A percentile compares a stretch with the other conserved stretches of the same genome.
phyloP scores from a whole-genome alignment of 1,140 invertebrate species.

The Eupeodes corollae region DNA sequence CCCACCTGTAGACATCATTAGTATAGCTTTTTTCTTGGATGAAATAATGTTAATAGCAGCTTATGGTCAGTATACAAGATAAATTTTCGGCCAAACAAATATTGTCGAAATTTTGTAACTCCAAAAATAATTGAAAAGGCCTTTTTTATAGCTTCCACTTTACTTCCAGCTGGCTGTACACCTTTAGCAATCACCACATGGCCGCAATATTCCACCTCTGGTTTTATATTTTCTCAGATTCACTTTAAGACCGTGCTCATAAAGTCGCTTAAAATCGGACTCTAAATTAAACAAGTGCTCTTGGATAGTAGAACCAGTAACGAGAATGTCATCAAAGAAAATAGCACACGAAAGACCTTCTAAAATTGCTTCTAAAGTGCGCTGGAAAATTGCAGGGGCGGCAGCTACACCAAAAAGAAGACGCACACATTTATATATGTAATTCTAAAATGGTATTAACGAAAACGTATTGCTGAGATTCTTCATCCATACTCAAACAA shows the following conservation, averaged over 20 bases:
- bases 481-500: constrained; percentile 21
- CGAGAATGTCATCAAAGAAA: constrained; percentile 32
- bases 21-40: constrained; percentile 17
- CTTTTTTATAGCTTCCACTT: constrained; percentile 33
- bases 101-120: too few relatives aligned
- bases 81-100: too few relatives aligned
- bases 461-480: constrained; percentile 10
- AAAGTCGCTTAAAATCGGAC: too few relatives aligned
- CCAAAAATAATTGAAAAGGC: constrained; percentile 11
- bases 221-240: too few relatives aligned
- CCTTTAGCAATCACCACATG: constrained; percentile 27
- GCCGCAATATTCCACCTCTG: constrained; percentile 23
- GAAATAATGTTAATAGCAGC: constrained; percentile 2
- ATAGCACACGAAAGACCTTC: constrained; percentile 21
- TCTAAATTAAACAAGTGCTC: too few relatives aligned
- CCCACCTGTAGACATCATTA: too few relatives aligned
- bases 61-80: constrained; percentile 20
- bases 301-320: constrained; percentile 13
- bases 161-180: constrained; percentile 19
- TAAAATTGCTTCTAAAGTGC: constrained; percentile 18
- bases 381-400: constrained; percentile 31
- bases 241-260: too few relatives aligned
- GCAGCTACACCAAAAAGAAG: constrained; percentile 37
- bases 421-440: constrained; percentile 32
- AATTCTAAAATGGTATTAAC: constrained; percentile 28